Conservation (phyloP, 2,797 vertebrate species). For the Phataginus tricuspis region DNA sequence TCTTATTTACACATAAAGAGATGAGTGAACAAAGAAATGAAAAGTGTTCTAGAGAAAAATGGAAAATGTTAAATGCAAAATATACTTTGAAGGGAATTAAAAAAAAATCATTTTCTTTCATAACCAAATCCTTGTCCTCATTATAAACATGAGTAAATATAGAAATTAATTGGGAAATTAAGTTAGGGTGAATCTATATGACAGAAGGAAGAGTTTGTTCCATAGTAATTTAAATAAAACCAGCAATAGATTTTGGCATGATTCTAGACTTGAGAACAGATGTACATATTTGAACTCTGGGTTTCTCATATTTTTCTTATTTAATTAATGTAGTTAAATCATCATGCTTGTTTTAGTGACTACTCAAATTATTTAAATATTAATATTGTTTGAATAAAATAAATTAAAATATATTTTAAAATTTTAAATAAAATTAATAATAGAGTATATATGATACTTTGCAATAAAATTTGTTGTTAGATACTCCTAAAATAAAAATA, state of each 20-base stretch:
- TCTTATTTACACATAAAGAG: slow-evolving; percentile 64
- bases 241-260: slow-evolving; percentile 69
- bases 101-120: background rate
- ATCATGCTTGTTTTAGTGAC: slow-evolving; percentile 15
- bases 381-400: slow-evolving; percentile 57
- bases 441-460: background rate
- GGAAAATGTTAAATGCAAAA: slow-evolving; percentile 52
- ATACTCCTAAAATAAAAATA: slow-evolving; percentile 2
- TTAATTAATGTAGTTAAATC: slow-evolving; percentile 67
- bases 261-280: slow-evolving; percentile 70
- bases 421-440: too few relatives aligned
- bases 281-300: slow-evolving; percentile 51
- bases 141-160: slow-evolving; percentile 62
- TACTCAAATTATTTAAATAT: slow-evolving; percentile 41
- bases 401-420: background rate
- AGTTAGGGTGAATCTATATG: slow-evolving; percentile 52
- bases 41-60: slow-evolving; percentile 32
- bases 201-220: slow-evolving; percentile 66
- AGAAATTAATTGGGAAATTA: slow-evolving; percentile 72
- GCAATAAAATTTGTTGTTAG: background rate
- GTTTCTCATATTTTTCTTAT: slow-evolving; percentile 62
- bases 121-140: slow-evolving; percentile 35
- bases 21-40: slow-evolving; percentile 35
- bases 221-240: slow-evolving; percentile 70
- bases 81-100: background rate